Evolutionary conservation across 2,888 invertebrate genomes (phyloP), one percentile per base, ranked within the genome.

Genomic region (Candidula unifasciata): DNA sequence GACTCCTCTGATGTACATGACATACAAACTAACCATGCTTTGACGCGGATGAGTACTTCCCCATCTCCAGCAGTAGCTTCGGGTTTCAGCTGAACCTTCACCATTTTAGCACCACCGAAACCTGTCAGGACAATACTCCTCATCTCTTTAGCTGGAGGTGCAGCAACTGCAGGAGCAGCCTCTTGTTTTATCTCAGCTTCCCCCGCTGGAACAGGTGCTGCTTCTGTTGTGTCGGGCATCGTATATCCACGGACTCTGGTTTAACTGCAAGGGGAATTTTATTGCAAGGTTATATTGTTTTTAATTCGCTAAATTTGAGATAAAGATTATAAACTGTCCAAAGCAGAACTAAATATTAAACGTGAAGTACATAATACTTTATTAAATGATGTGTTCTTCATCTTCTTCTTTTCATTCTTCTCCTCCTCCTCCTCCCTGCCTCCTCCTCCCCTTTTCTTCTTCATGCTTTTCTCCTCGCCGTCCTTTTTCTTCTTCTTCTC

Each of bases 21-120:
- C 35, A 18, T 37, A 10, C 33, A 18, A 44, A 96, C 97, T 96
- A 92, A 97, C 97, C 97, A 97, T 92, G 97, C 96, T 94, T 96
- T 96, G 84, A 97, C 97, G 89, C 96, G 95, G 92, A 97, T 96
- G 86, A 97, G 95, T 87, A 97, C 96, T 94, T 97, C 94, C 0
- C 93, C 93, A 57, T 93, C 93, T 57, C 88, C 90, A 93, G 89
- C 95, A 94, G 89, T 89, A 68, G 96, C 96, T 93, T 97, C 96
- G 44, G 96, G 96, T 93, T 96, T 96, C 94, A 96, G 96, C 91
- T 96, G 95, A 89, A 96, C 96, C 94, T 97, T 97, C 90, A 97
- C 96, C 93, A 96, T 96, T 94, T 97, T 97, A 87, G 97, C 95
- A 71, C 97, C 97, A 68, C 97, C 97, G 94, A 97, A 97, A 91